A percentile compares a stretch with the other conserved stretches of the same genome.
These are phyloP conservation scores for Melieria omissa DNA, from an alignment of 2,888 invertebrate genomes.

Conservation along the genomic window DNA sequence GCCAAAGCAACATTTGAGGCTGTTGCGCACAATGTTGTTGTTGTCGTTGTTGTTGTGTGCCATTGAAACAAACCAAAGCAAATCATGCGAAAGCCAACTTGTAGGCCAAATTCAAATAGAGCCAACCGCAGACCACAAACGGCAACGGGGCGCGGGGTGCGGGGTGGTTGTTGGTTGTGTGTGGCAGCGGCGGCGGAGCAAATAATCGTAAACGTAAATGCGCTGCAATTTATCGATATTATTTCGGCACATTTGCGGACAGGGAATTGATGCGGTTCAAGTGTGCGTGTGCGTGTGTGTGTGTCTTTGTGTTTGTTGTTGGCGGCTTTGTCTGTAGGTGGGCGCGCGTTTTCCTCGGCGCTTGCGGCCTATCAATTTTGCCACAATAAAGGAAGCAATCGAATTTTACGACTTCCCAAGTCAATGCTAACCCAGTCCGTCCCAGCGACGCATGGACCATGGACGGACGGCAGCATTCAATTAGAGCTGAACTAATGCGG, in stretches of 20 bases:
- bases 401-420: slow-evolving; percentile 36
- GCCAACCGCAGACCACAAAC: neutral
- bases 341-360: neutral
- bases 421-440: slow-evolving; percentile 2
- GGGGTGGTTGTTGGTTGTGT: neutral
- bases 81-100: no score
- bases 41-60: neutral
- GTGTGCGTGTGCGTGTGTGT: neutral
- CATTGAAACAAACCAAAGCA: neutral
- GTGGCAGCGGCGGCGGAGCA: slow-evolving; percentile 10
- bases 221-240: slow-evolving; percentile 36
- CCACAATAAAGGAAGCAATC: slow-evolving; percentile 33
- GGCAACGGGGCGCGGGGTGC: no score
- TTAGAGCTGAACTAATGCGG: slow-evolving; percentile 28
- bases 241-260: slow-evolving; percentile 14
- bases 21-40: neutral
- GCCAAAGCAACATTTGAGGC: neutral
- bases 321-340: neutral
- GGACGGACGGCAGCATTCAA: slow-evolving; percentile 33
- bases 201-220: slow-evolving; percentile 33
- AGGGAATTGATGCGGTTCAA: neutral
- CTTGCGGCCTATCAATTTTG: slow-evolving; percentile 31
- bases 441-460: no score
- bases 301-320: neutral
- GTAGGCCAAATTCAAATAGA: no score